These are phyloP conservation scores for Physeter macrocephalus DNA, from an alignment of 2,113 vertebrate genomes.

Conservation along the genomic window DNA sequence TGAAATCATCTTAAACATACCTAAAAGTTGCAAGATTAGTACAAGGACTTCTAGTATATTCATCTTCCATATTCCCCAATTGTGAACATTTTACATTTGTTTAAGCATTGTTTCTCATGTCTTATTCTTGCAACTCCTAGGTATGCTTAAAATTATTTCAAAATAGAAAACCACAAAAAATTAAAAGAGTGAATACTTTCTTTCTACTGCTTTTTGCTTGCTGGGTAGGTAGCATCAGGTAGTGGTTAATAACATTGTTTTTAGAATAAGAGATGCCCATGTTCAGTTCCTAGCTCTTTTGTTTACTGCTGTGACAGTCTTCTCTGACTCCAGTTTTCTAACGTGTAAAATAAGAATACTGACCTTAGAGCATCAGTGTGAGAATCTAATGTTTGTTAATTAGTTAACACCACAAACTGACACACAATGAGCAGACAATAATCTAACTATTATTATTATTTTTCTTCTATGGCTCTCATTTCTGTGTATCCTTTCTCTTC, in stretches of 20 bases:
- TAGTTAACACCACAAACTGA: background rate
- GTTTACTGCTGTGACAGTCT: background rate
- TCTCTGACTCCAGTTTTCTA: background rate
- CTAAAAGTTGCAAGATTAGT: background rate
- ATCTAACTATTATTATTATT: background rate
- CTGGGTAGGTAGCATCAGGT: background rate
- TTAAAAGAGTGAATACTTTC: background rate
- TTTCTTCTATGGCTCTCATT: background rate
- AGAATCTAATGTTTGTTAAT: background rate
- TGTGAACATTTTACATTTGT: background rate
- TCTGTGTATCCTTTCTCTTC: background rate
- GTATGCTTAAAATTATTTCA: background rate
- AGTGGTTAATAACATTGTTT: background rate
- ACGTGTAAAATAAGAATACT: background rate
- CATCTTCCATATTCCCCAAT: background rate
- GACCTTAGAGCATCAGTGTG: background rate
- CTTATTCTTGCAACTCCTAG: background rate
- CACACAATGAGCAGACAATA: background rate
- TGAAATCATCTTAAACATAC: background rate
- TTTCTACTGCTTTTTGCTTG: background rate
- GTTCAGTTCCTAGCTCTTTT: background rate
- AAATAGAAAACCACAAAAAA: background rate
- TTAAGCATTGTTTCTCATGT: background rate
- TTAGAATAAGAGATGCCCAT: background rate
- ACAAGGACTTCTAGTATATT: background rate